Percentiles rank a stretch among this genome's conserved stretches.
Evolutionary conservation across 2,797 vertebrate genomes (phyloP).

Genomic region (Parauchenoglanis punctatus): DNA sequence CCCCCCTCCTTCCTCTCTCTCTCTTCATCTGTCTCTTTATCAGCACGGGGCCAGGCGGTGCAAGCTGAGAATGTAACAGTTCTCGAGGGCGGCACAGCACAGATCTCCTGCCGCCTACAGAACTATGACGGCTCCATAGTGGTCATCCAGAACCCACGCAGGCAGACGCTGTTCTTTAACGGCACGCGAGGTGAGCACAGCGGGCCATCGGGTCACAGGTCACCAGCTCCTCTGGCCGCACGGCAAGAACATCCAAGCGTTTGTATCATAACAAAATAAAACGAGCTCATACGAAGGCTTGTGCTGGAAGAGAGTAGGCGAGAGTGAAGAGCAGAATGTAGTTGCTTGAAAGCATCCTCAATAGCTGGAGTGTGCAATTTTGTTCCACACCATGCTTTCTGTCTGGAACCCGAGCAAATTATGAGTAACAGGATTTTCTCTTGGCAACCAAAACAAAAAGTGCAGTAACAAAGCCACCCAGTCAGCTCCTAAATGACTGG

Average conservation of each 20-base stretch:
- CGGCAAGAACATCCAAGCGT: not conserved
- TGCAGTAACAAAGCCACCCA: not conserved
- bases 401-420: not conserved
- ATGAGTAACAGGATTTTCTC: not conserved
- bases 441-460: not conserved
- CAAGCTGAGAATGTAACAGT: constrained; percentile 93
- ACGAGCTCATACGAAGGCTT: not conserved
- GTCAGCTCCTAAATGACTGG: not conserved
- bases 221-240: no score
- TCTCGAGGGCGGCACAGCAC: constrained; percentile 86
- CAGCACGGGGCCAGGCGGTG: constrained; percentile 84
- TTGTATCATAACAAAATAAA: not conserved
- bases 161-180: constrained; percentile 94
- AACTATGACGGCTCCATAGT: constrained; percentile 93
- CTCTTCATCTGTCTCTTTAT: constrained; percentile 52
- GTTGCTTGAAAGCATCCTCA: not conserved
- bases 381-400: not conserved
- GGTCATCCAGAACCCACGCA: constrained; percentile 91
- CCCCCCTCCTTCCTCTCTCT: constrained; percentile 58
- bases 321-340: not conserved
- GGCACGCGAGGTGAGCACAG: constrained; percentile 82
- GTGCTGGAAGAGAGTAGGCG: no score
- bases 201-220: not conserved
- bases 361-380: not conserved
- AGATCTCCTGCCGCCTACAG: constrained; percentile 90